Percentiles rank a stretch among this genome's conserved stretches.
Evolutionary conservation across 2,113 vertebrate genomes (phyloP).

Genomic region (Thamnophis sirtalis): DNA sequence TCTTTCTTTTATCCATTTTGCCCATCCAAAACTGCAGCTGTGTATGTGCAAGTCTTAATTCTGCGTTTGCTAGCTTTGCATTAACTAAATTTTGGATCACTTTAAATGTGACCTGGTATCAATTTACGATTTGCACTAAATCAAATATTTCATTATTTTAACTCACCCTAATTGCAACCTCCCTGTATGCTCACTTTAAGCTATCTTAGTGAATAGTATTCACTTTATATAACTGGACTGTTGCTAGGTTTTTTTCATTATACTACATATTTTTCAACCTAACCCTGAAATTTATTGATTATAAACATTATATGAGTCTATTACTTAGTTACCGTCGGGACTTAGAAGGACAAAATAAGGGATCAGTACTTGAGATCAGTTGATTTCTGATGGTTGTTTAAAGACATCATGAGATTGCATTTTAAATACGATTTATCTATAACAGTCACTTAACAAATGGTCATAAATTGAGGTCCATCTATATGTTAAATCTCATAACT

Average conservation of each 20-base stretch:
- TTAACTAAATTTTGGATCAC: neutral
- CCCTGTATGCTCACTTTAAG: neutral
- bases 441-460: neutral
- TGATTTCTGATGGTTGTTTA: neutral
- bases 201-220: neutral
- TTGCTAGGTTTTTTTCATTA: neutral
- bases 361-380: neutral
- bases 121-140: neutral
- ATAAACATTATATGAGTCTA: neutral
- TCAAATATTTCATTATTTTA: neutral
- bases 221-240: neutral
- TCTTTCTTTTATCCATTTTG: neutral
- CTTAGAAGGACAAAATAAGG: neutral
- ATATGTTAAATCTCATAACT: neutral
- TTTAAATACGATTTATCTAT: neutral
- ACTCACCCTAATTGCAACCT: neutral
- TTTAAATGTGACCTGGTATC: neutral
- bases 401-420: neutral
- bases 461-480: neutral
- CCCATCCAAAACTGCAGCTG: neutral
- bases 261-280: neutral
- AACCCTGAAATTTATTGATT: neutral
- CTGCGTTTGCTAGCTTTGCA: neutral
- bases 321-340: neutral
- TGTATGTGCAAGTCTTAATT: neutral